Conservation (phyloP, 2,113 vertebrate species). For the Phalacrocorax carbo region DNA sequence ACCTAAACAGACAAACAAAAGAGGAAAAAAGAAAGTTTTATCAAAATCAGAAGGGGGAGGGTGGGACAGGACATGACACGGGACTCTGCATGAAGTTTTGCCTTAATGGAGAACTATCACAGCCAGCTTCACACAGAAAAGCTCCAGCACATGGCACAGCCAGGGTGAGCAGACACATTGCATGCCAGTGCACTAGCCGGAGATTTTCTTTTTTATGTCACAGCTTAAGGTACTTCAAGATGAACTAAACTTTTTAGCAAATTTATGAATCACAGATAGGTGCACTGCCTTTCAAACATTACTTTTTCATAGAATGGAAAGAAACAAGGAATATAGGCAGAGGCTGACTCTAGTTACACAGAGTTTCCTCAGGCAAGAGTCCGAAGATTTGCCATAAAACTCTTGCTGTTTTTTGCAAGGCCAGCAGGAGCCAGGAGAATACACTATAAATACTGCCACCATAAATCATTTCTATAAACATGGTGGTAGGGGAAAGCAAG, state of each 20-base stretch:
- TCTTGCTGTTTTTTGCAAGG: background rate
- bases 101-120: background rate
- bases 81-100: background rate
- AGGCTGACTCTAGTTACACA: background rate
- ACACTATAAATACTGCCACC: background rate
- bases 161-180: background rate
- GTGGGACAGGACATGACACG: too few relatives aligned
- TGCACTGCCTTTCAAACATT: background rate
- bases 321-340: background rate
- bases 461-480: background rate
- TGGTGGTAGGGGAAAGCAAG: background rate
- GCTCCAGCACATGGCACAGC: background rate
- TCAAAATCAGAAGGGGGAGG: background rate
- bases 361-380: background rate
- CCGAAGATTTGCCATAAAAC: background rate
- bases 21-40: background rate
- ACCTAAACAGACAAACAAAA: background rate
- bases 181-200: background rate
- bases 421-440: background rate
- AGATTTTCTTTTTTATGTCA: background rate
- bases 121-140: background rate
- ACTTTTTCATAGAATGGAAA: background rate
- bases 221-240: background rate
- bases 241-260: background rate
- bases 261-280: background rate